Evolutionary conservation across 2,113 vertebrate species (phyloP).

Genomic region (Oxygymnocypris stewartii): DNA sequence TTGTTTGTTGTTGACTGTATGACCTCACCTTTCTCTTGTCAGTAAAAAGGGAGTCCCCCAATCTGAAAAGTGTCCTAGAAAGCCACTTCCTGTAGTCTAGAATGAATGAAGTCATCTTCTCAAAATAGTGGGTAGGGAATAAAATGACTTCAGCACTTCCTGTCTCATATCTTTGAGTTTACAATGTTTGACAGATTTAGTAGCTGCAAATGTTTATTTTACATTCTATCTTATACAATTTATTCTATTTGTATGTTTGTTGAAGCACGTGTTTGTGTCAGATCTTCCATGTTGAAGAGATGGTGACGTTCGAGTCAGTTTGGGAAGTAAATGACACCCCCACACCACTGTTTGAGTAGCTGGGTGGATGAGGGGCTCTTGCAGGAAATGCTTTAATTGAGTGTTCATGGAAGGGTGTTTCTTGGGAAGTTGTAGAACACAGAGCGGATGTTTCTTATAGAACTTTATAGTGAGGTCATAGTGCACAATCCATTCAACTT

Average conservation of each 20-base stretch:
- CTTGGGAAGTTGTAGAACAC: neutral
- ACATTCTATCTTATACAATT: neutral
- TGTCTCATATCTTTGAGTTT: neutral
- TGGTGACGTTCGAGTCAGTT: neutral
- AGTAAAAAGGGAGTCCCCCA: neutral
- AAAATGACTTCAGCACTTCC: conserved; percentile 42
- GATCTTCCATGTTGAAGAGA: neutral
- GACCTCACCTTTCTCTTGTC: neutral
- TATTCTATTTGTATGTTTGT: neutral
- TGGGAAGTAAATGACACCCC: neutral
- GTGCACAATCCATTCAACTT: neutral
- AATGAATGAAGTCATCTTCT: conserved; percentile 24
- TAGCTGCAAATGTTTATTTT: neutral
- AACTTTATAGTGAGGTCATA: neutral
- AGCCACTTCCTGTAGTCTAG: neutral
- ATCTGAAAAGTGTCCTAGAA: neutral
- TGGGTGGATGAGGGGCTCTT: neutral
- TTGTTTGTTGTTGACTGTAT: neutral
- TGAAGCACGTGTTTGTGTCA: neutral
- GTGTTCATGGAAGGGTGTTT: conserved; percentile 26
- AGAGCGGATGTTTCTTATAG: neutral
- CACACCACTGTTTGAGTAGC: neutral
- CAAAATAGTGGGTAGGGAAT: conserved; percentile 14
- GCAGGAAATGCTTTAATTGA: conserved; percentile 46
- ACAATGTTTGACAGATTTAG: neutral